Evolutionary conservation across 1,140 invertebrate genomes (phyloP).

Genomic region (Penaeus indicus): DNA sequence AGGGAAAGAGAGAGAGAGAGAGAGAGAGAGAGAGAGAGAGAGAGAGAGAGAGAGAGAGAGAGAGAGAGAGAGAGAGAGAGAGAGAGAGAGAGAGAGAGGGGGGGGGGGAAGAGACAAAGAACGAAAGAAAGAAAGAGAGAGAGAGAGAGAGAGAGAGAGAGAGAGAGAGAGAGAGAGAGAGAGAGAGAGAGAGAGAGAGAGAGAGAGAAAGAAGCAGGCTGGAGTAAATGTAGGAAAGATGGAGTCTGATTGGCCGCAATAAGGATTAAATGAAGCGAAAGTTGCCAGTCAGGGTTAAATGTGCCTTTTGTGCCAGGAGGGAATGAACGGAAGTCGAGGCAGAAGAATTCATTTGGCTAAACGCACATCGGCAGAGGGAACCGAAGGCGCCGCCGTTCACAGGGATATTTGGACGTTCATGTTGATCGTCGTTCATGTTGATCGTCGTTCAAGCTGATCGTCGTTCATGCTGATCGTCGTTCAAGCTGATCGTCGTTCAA

Average conservation of each 20-base stretch:
- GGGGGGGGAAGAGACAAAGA: slow-evolving; percentile 15
- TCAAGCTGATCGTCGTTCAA: background rate
- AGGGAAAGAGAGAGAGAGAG: background rate
- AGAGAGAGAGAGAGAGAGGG: slow-evolving; percentile 22
- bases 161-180: slow-evolving; percentile 37
- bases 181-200: slow-evolving; percentile 7
- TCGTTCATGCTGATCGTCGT: background rate
- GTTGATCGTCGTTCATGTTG: too few species aligned
- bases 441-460: too few species aligned
- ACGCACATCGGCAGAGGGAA: too few species aligned
- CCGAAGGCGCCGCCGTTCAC: too few species aligned
- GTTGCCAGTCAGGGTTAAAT: too few species aligned
- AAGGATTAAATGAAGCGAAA: too few species aligned
- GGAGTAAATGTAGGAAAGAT: too few species aligned
- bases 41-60: slow-evolving; percentile 6
- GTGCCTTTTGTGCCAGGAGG: too few species aligned
- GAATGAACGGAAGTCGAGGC: too few species aligned
- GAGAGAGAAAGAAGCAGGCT: background rate
- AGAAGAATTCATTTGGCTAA: too few species aligned
- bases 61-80: slow-evolving; percentile 21
- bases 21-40: background rate
- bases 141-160: slow-evolving; percentile 27
- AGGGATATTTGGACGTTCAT: too few species aligned
- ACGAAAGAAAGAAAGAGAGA: slow-evolving; percentile 20
- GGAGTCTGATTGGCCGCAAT: too few species aligned